Evolutionary conservation across 2,888 invertebrate species (phyloP), one percentile per base, ranked within the genome.

Genomic region (Halocaridina rubra): DNA sequence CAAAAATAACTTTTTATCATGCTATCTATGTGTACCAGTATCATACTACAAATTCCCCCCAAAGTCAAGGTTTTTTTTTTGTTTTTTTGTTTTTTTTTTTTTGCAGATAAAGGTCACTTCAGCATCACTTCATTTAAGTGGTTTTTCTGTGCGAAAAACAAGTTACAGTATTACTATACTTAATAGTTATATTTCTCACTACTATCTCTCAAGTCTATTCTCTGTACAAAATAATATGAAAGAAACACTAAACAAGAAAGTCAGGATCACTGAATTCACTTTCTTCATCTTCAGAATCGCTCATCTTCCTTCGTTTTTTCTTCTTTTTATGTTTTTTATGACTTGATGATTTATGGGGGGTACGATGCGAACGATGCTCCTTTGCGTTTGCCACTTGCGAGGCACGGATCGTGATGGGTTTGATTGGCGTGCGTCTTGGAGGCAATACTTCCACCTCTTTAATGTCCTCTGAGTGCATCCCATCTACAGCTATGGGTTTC

Each of bases 241-340:
- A 27, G 30, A 32, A 57, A 80, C 69, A 81, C 78, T 86, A 82
- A 59, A 76, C 82, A 29, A 82, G 82, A 69, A 82, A 82, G 64
- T 86, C 86, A 4, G 82, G 80, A 72, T 87, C 87, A 59, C 81
- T 85, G 53, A 77, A 85, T 69, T 84, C 82, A 64, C 82, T 84
- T 16, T 85, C 87, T n/a, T 87, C 87, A 8, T 84, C 86, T 32
- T 87, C 87, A 1, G 82, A 82, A 71, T 87, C 87, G 24, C 76
- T 81, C 16, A 39, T 59, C 59, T 71, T 75, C 76, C 67, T 87
- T 53, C 85, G 80, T 72, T 82, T 87, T 29, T 87, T 87, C 82
- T 87, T 87, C 80, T 87, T 87, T 80, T 85, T 87, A 80, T 87
- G 85, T 59, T 87, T 85, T 75, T 87, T 87, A 59, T 87, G 85